Conservation (phyloP, 2,797 vertebrate species). For the Hirundo rustica region DNA sequence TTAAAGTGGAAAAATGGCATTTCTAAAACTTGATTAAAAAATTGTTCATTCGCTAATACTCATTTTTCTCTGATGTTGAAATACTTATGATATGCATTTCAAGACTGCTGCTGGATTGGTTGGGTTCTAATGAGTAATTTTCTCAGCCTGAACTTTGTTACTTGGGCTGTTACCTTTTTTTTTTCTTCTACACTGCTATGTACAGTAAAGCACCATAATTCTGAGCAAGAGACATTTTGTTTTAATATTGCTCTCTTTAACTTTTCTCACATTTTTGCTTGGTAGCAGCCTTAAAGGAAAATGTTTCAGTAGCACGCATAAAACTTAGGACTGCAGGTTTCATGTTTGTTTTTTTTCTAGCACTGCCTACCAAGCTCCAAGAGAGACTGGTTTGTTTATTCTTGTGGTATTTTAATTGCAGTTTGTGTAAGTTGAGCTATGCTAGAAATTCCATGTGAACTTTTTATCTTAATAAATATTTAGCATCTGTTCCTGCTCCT, state of each 20-base stretch:
- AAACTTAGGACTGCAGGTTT: neutral
- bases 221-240: neutral
- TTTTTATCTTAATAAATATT: conserved; percentile 58
- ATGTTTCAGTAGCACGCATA: neutral
- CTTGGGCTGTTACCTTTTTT: neutral
- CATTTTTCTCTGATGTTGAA: neutral
- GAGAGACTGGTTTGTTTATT: conserved; percentile 49
- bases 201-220: neutral
- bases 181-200: neutral
- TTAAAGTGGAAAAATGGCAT: neutral
- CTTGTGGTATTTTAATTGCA: conserved; percentile 63
- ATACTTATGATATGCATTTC: neutral
- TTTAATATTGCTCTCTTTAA: neutral
- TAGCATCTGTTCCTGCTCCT: conserved; percentile 20
- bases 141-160: neutral
- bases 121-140: neutral
- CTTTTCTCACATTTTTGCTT: neutral
- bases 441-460: conserved; percentile 48
- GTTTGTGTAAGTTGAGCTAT: conserved; percentile 51
- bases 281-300: neutral
- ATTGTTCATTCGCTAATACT: neutral
- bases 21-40: neutral
- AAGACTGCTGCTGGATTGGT: neutral
- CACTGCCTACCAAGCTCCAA: conserved; percentile 1
- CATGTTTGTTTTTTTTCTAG: conserved; percentile 48